phyloP scores from a whole-genome alignment of 2,113 vertebrate species.

The Aegypius monachus region DNA sequence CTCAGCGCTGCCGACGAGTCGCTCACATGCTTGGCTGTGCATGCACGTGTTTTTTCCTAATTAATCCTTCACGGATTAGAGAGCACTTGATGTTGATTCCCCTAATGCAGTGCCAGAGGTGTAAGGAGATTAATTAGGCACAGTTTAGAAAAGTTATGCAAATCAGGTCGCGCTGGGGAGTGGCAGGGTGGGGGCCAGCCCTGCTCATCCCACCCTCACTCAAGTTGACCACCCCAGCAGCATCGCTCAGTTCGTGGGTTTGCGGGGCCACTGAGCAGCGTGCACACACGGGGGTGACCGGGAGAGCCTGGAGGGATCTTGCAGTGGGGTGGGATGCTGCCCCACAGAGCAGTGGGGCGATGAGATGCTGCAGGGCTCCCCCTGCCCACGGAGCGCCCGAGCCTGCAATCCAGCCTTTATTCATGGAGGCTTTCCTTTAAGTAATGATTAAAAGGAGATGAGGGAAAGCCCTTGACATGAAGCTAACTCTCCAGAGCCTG shows the following conservation, averaged over 20 bases:
- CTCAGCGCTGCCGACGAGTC: accelerated
- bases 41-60: background rate
- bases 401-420: background rate
- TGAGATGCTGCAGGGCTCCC: background rate
- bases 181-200: accelerated
- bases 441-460: background rate
- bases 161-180: background rate
- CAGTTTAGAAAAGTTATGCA: background rate
- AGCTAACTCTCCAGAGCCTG: background rate
- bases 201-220: background rate
- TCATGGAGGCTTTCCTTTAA: background rate
- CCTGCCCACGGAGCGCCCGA: accelerated
- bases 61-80: background rate
- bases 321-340: background rate
- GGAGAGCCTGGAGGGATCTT: background rate
- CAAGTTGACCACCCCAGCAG: background rate
- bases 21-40: background rate
- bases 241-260: accelerated
- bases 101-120: background rate
- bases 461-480: background rate
- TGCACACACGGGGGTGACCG: accelerated
- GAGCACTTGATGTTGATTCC: background rate
- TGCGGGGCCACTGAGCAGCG: no score
- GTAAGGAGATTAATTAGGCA: background rate
- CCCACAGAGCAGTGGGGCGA: background rate